Conservation (phyloP, 2,888 invertebrate species). For the Tortricodes alternella region DNA sequence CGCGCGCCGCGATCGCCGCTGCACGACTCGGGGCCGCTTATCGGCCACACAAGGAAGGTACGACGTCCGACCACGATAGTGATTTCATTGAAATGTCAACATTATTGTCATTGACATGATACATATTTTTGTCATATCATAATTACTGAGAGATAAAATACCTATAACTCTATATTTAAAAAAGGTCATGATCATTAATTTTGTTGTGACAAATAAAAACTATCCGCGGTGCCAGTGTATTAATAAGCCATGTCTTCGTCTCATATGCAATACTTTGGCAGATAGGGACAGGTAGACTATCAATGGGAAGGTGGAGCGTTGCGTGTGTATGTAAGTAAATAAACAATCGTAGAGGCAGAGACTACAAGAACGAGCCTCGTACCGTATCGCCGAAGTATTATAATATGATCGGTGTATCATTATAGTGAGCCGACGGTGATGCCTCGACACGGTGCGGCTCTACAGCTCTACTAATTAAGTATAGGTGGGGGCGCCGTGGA, state of each 20-base stretch:
- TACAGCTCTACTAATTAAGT: constrained; percentile 72
- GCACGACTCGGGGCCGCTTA: constrained; percentile 8
- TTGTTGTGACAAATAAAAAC: constrained; percentile 3
- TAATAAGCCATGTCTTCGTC: constrained; percentile 7
- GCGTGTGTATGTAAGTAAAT: constrained; percentile 54
- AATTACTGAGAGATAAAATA: constrained; percentile 12
- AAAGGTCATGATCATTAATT: constrained; percentile 6
- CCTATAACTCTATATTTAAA: constrained; percentile 1
- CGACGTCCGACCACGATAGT: constrained; percentile 13
- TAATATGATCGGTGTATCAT: constrained; percentile 39
- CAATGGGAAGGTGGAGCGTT: constrained; percentile 64
- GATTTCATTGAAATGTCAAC: constrained; percentile 19
- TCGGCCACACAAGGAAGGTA: constrained; percentile 21
- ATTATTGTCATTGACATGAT: constrained; percentile 6
- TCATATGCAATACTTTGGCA: constrained; percentile 35
- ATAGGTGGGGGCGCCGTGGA: constrained; percentile 56
- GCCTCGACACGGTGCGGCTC: constrained; percentile 42
- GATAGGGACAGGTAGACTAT: constrained; percentile 68
- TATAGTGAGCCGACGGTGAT: constrained; percentile 32
- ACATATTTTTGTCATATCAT: constrained; percentile 15
- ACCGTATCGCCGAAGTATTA: constrained; percentile 43
- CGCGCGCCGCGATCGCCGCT: constrained; percentile 14
- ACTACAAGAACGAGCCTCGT: constrained; percentile 13
- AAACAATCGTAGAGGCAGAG: constrained; percentile 45
- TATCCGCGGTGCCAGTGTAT: constrained; percentile 1